A percentile compares a stretch with the other conserved stretches of the same genome.
These are phyloP conservation scores for Drosophila niveifrons DNA, from an alignment of 2,888 invertebrate species.

Conservation along the genomic window DNA sequence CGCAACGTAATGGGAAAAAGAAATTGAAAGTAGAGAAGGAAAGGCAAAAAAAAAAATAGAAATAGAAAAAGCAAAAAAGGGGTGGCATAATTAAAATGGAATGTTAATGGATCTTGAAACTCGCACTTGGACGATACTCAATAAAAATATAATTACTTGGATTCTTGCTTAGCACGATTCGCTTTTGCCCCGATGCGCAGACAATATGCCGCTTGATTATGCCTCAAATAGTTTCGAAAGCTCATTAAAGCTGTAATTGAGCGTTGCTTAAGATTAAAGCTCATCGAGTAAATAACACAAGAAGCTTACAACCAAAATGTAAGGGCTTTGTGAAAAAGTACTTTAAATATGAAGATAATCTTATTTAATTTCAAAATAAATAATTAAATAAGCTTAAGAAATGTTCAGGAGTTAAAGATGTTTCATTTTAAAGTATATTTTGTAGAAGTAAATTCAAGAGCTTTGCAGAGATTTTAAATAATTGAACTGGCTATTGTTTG, in stretches of 20 bases:
- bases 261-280: background rate
- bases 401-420: too few species aligned
- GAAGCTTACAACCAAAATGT: background rate
- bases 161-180: background rate
- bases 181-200: background rate
- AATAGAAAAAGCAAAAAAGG: constrained; percentile 9
- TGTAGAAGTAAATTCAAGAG: too few species aligned
- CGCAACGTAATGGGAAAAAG: constrained; percentile 6
- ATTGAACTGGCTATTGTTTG: too few species aligned
- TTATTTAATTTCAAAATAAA: too few species aligned
- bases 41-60: constrained; percentile 14
- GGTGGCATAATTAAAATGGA: constrained; percentile 39
- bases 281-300: background rate
- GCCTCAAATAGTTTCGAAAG: background rate
- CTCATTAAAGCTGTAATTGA: constrained; percentile 3
- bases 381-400: too few species aligned
- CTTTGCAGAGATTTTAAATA: too few species aligned
- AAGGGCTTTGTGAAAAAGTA: too few species aligned
- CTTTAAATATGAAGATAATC: too few species aligned
- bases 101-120: constrained; percentile 26
- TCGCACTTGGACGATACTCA: constrained; percentile 19
- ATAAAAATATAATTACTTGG: constrained; percentile 32
- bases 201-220: constrained; percentile 3
- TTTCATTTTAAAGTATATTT: too few species aligned
- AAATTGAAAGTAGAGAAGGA: background rate